Percentiles rank a stretch among this genome's conserved stretches.
These are phyloP conservation scores for Portevinia maculata DNA, from an alignment of 2,888 invertebrate genomes.

Conservation along the genomic window DNA sequence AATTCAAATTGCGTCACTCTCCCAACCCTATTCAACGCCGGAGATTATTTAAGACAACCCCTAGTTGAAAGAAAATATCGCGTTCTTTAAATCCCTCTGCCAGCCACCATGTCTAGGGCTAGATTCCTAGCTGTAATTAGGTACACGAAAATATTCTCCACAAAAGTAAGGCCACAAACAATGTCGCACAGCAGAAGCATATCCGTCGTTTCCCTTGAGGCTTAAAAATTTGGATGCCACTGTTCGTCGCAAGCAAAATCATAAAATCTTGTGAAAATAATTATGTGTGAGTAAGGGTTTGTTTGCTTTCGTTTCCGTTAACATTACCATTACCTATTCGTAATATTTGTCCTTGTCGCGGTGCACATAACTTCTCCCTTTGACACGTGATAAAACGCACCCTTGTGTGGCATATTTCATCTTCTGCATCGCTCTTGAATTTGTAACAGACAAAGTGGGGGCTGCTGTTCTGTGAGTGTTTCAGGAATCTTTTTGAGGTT, in stretches of 20 bases:
- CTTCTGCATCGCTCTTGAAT: constrained; percentile 47
- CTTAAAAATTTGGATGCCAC: constrained; percentile 17
- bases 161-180: constrained; percentile 9
- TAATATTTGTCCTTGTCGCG: constrained; percentile 7
- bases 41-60: constrained; percentile 55
- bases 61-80: constrained; percentile 51
- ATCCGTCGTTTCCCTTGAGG: constrained; percentile 1
- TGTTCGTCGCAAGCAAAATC: constrained; percentile 36
- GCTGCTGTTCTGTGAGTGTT: neutral
- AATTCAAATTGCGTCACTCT: constrained; percentile 62
- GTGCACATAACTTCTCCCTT: constrained; percentile 26
- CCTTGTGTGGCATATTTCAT: constrained; percentile 62
- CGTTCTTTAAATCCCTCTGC: constrained; percentile 49
- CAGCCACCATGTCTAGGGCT: constrained; percentile 56
- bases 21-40: no score
- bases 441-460: neutral
- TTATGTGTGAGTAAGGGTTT: neutral
- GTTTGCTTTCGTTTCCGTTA: no score
- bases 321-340: no score
- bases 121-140: constrained; percentile 67
- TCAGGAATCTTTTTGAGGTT: constrained; percentile 29
- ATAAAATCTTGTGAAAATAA: constrained; percentile 7
- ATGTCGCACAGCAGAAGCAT: neutral
- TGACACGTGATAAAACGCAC: constrained; percentile 53
- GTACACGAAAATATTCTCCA: constrained; percentile 59